Evolutionary conservation across 1,140 invertebrate genomes (phyloP).

Genomic region (Neodiprion fabricii): DNA sequence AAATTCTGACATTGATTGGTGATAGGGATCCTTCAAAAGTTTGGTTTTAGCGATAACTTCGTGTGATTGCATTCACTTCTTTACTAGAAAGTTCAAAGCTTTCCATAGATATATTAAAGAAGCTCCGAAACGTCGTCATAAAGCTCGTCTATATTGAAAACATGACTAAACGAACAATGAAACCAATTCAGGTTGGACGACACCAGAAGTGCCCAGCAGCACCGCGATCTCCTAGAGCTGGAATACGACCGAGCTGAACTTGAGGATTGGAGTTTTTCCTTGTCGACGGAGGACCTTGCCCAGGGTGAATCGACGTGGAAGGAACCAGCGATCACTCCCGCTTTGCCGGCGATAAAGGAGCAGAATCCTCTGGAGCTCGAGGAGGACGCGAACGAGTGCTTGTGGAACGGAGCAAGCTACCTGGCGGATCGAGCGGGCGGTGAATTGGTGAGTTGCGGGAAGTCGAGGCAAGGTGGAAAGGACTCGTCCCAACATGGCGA

Average conservation of each 20-base stretch:
- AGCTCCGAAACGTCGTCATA: too few species aligned
- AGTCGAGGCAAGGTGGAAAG: background rate
- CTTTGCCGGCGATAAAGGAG: constrained; percentile 75
- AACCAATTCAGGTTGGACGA: constrained; percentile 66
- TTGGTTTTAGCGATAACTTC: too few species aligned
- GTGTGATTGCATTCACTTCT: too few species aligned
- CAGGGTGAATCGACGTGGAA: constrained; percentile 56
- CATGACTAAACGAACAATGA: background rate
- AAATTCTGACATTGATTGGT: too few species aligned
- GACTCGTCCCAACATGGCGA: background rate
- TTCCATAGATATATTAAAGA: too few species aligned
- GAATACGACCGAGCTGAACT: constrained; percentile 78
- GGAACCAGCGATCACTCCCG: constrained; percentile 64
- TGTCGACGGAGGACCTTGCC: constrained; percentile 72
- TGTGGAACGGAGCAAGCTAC: constrained; percentile 74
- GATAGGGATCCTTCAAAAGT: too few species aligned
- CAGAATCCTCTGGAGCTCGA: constrained; percentile 75
- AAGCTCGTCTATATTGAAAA: background rate
- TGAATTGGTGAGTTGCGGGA: constrained; percentile 51
- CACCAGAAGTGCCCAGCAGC: constrained; percentile 70
- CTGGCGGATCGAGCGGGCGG: constrained; percentile 62
- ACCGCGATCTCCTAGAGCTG: constrained; percentile 71
- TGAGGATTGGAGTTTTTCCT: constrained; percentile 79
- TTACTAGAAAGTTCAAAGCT: too few species aligned
- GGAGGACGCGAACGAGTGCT: constrained; percentile 75